A percentile compares a stretch with the other conserved stretches of the same genome.
phyloP scores from a whole-genome alignment of 1,140 invertebrate genomes.

The Spodoptera frugiperda region DNA sequence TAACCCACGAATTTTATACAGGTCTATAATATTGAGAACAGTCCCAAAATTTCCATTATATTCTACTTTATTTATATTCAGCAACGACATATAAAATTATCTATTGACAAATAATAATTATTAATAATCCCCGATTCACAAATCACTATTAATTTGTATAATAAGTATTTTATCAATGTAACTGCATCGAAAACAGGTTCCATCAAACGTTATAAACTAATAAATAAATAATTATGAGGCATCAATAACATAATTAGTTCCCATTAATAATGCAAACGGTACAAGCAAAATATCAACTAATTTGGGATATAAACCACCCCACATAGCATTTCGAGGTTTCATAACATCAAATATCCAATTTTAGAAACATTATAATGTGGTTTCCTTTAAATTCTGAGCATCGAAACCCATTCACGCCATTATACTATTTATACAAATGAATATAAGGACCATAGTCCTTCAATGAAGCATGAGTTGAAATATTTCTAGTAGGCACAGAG shows the following conservation, averaged over 20 bases:
- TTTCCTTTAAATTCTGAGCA: slow-evolving; percentile 18
- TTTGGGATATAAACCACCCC: slow-evolving; percentile 2
- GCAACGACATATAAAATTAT: too few species aligned
- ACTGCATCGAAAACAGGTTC: too few species aligned
- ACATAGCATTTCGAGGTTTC: slow-evolving; percentile 24
- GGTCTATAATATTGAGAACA: too few species aligned
- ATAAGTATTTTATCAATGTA: too few species aligned
- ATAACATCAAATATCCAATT: slow-evolving; percentile 30
- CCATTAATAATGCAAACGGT: background rate
- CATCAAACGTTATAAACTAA: background rate
- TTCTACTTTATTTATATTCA: too few species aligned
- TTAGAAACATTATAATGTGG: slow-evolving; percentile 39
- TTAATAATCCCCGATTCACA: too few species aligned
- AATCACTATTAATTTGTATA: too few species aligned
- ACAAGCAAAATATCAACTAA: slow-evolving; percentile 3
- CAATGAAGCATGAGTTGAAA: background rate
- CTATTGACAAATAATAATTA: too few species aligned
- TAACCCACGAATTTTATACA: too few species aligned
- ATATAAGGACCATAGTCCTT: background rate
- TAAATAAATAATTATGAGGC: background rate
- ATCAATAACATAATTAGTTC: background rate
- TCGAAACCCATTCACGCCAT: background rate
- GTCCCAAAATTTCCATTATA: too few species aligned
- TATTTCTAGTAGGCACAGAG: slow-evolving; percentile 35
- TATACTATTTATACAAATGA: background rate